Conservation (phyloP, 2,113 vertebrate species). For the Panthera leo region DNA sequence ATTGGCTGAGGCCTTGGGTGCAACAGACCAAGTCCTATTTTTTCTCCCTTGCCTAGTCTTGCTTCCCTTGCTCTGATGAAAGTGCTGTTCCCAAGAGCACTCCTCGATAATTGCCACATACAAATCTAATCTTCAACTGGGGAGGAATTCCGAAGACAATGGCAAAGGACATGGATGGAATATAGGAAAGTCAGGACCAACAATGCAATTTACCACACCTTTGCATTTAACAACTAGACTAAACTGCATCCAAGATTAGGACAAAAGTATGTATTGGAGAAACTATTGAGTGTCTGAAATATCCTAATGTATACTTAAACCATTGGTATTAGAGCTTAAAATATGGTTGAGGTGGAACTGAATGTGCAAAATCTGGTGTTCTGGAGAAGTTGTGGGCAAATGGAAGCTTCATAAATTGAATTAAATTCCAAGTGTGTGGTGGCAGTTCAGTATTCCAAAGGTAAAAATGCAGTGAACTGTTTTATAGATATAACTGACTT, state of each 20-base stretch:
- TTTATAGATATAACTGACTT: neutral
- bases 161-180: neutral
- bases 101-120: neutral
- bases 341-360: neutral
- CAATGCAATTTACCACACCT: neutral
- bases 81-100: neutral
- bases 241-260: neutral
- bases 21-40: neutral
- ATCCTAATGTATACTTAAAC: neutral
- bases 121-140: neutral
- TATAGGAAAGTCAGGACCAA: neutral
- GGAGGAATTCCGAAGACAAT: neutral
- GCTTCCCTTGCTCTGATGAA: neutral
- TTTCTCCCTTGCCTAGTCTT: neutral
- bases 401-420: constrained; percentile 31
- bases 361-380: neutral
- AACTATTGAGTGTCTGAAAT: neutral
- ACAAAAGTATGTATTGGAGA: neutral
- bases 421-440: neutral
- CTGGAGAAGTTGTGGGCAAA: neutral
- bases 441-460: neutral
- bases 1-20: neutral
- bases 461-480: constrained; percentile 6
- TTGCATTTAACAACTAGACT: neutral
- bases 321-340: neutral